Base-by-base conservation (phyloP, 1,140 invertebrate species). In the Hirudo medicinalis region DNA sequence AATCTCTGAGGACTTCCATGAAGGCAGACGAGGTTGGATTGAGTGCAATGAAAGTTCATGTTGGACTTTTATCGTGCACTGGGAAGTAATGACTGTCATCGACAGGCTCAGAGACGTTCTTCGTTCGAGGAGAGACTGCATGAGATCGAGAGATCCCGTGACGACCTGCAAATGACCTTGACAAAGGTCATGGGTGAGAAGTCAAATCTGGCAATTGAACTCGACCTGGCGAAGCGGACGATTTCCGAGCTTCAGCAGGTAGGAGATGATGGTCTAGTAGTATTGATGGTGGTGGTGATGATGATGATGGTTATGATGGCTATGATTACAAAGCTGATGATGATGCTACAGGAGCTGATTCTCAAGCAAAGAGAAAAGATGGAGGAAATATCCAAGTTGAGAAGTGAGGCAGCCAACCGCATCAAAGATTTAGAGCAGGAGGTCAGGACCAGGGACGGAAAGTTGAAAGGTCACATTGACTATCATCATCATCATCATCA, bases 131-230 rank as follows among this genome's bases (percentile, higher is more conserved):
- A 63, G 19, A 32, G 8, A 63, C 22, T 25, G 19, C 22, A 25
- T 11, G 57, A 63, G 1, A 11, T 22, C 3, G 19, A 63, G 19
- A 22, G 57, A n/a, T 22, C 57, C 2, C 22, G 29, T 32, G 29
- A 63, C 57, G 57, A 63, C 11, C 57, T 63, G 19, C 57, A 20
- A 22, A 22, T n/a, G 57, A 63, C 22, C 22, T 63, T 63, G 57
- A 63, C 57, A 11, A 63, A 22, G 29, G 57, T 63, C 29, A 20
- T 15, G 15, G 29, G 57, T 63, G 57, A 63, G 20, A 63, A n/a
- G 29, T 25, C 22, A 11, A 63, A 63, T 20, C 11, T 63, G 29
- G 8, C 22, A 13, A 32, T 63, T 32, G 57, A 63, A 63, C 9
- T 25, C 9, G 29, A 63, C 29, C 57, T 63, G 22, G 3, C 29